Base-by-base conservation (phyloP, 1,140 invertebrate species). In the Drosophila kurseongensis region DNA sequence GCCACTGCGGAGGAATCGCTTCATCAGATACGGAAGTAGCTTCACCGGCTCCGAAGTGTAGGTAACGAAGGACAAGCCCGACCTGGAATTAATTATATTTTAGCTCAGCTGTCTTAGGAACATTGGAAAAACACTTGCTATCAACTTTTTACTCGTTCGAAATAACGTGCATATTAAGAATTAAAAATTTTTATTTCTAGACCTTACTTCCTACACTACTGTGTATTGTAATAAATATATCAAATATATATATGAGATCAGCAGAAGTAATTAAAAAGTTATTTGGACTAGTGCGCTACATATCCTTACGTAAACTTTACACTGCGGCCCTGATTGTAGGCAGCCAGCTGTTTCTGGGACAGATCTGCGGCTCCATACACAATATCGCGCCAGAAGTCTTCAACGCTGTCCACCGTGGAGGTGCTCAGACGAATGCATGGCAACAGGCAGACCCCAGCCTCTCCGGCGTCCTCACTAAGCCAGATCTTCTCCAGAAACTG, bases 401-500 rank as follows among this genome's bases (percentile, higher is more conserved):
- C 62, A 4, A 63, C 14, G 32, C 48, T 48, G 1, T 72, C 57
- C 16, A 82, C 67, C 4, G 45, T 47, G 6, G 89, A 91, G 13
- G 88, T 93, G 16, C 75, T 92, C 12, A 96, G 72, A 9, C 93
- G 86, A 38, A 92, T 93, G n/a, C 94, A 91, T 0, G 95, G 95
- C 44, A 95, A 38, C 8, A 96, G 80, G 12, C 92, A 94, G 6
- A 96, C 88, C 27, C 95, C 95, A 12, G 93, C 92, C 58, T 94
- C 92, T 8, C 93, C 92, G 10, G 94, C 93, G 4, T 93, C 92
- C 27, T 94, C 94, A 56, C 93, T 91, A 65, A 94, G 93, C 96
- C 95, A 96, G 42, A 96, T 88, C 29, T 93, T 67, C 48, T 94
- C 91, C 45, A 96, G 91, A 78, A 95, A 95, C 10, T 93, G 85